These are phyloP conservation scores for Oryctes rhinoceros DNA, from an alignment of 1,140 invertebrate genomes.

Conservation along the genomic window DNA sequence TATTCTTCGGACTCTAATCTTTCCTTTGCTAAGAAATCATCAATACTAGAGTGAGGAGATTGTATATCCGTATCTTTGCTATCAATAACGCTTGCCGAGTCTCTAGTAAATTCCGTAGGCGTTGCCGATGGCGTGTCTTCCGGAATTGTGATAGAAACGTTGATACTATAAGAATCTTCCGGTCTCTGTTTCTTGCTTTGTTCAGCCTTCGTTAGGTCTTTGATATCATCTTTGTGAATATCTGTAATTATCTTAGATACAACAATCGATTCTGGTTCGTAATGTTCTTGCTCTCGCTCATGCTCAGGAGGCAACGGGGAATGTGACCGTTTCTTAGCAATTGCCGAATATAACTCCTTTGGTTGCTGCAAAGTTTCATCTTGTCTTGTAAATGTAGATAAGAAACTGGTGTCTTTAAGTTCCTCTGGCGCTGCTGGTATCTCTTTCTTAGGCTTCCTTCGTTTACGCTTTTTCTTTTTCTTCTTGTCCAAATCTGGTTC, in stretches of 20 bases:
- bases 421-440: slow-evolving; percentile 27
- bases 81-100: not conserved
- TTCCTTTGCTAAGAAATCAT: slow-evolving; percentile 39
- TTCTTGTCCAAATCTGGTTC: slow-evolving; percentile 39
- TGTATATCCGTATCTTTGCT: not conserved
- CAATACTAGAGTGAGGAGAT: slow-evolving; percentile 6
- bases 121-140: slow-evolving; percentile 40
- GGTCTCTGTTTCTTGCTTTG: slow-evolving; percentile 19
- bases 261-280: slow-evolving; percentile 45
- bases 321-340: slow-evolving; percentile 52
- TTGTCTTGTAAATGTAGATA: slow-evolving; percentile 51
- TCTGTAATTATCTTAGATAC: slow-evolving; percentile 54
- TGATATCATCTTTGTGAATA: slow-evolving; percentile 52
- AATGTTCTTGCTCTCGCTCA: slow-evolving; percentile 12
- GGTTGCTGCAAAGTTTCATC: slow-evolving; percentile 47
- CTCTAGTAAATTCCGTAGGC: slow-evolving; percentile 28
- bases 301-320: slow-evolving; percentile 47
- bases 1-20: slow-evolving; percentile 24
- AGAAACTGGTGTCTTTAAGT: slow-evolving; percentile 49
- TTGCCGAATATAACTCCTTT: slow-evolving; percentile 53
- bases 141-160: slow-evolving; percentile 41
- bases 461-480: slow-evolving; percentile 42
- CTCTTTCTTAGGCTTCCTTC: slow-evolving; percentile 49
- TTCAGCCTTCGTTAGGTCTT: slow-evolving; percentile 28
- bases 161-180: slow-evolving; percentile 16